Evolutionary conservation across 2,888 invertebrate species (phyloP).

Genomic region (Cyaniris semiargus): DNA sequence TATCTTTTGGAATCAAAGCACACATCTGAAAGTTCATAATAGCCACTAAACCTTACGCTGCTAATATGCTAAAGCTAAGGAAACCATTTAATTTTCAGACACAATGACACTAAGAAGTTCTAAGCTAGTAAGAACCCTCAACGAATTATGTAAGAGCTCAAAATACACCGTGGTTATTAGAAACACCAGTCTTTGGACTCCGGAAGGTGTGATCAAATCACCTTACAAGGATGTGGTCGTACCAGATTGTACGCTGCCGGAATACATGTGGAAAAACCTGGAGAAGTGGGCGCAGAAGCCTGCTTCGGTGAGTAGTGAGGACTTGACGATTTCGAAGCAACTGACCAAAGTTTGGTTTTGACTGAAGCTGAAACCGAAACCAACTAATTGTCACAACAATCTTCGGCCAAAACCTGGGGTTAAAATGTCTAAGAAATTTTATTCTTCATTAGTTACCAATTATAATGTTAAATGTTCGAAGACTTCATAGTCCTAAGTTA

Average conservation of each 20-base stretch:
- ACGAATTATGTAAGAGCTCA: conserved; percentile 38
- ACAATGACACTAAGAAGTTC: conserved; percentile 55
- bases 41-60: too few relatives aligned
- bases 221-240: conserved; percentile 73
- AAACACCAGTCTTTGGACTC: conserved; percentile 60
- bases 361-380: too few relatives aligned
- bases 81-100: neutral
- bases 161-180: conserved; percentile 48
- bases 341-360: too few relatives aligned
- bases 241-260: conserved; percentile 78
- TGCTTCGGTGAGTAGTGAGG: conserved; percentile 79
- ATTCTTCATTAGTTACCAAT: too few relatives aligned
- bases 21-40: too few relatives aligned
- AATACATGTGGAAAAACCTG: conserved; percentile 83
- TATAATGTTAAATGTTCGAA: too few relatives aligned
- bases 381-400: too few relatives aligned
- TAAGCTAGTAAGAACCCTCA: conserved; percentile 49
- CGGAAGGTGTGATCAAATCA: conserved; percentile 67
- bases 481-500: too few relatives aligned
- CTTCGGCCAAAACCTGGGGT: too few relatives aligned
- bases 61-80: neutral
- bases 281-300: conserved; percentile 83
- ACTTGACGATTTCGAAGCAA: too few relatives aligned
- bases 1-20: too few relatives aligned
- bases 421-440: too few relatives aligned